Evolutionary conservation across 2,888 invertebrate species (phyloP), one percentile per base, ranked within the genome.

Genomic region (Plagodis dolabraria): DNA sequence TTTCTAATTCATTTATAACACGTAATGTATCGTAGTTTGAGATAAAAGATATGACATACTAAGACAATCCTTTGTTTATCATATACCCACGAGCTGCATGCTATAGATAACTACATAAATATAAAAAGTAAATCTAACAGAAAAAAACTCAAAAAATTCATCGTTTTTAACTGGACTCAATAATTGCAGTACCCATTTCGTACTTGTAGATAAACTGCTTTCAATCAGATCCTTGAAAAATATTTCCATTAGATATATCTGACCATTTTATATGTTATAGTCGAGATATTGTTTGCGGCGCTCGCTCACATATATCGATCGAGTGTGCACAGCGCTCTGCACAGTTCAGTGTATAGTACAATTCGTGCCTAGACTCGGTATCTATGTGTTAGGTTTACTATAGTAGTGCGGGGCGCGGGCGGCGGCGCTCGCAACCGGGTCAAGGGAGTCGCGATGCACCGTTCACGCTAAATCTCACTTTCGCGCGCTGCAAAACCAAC

Each of bases 391-490:
- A 57, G 63, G 77, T 75, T 86, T 86, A 86, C 83, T 86, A 85
- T 83, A 82, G 83, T 80, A 83, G 86, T 82, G 85, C 80, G 81
- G 69, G 65, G 72, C 72, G 69, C 72, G 71, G 68, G 63, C 63
- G 67, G 63, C 63, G 67, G 65, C 67, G 73, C 74, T 68, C 72
- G 69, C 80, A 92, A 89, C 81, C 86, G 82, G 92, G 92, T 92
- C 92, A 92, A 92, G 92, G 92, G 92, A 91, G 82, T 77, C 82
- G 83, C 89, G 92, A 89, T 92, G 92, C 92, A 92, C 87, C 89
- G 89, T 84, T 89, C 87, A 83, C 87, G 89, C 84, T 89, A 90
- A 92, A 92, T 90, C 92, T 92, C 92, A 92, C 92, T 92, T 92
- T 92, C 92, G 92, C 90, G 88, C 87, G 88, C 84, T 84, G 87